Evolutionary conservation across 2,797 vertebrate genomes (phyloP).

Genomic region (Emys orbicularis): DNA sequence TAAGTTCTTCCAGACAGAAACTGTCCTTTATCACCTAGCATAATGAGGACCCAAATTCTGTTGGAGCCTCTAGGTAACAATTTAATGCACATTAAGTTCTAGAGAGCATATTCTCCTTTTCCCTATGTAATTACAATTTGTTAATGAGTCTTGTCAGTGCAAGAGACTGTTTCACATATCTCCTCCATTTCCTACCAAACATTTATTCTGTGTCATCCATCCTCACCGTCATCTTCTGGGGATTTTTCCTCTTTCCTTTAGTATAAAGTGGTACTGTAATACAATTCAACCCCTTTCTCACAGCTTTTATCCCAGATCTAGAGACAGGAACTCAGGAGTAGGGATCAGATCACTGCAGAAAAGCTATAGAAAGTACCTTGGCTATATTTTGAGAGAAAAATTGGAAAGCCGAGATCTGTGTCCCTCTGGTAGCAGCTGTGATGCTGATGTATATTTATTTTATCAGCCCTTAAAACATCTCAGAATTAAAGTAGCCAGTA

Average conservation of each 20-base stretch:
- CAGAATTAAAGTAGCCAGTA: neutral
- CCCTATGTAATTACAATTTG: neutral
- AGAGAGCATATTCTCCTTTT: neutral
- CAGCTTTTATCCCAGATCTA: neutral
- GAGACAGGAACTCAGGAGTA: neutral
- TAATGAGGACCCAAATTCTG: neutral
- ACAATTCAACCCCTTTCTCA: neutral
- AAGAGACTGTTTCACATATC: neutral
- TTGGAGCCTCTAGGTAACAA: neutral
- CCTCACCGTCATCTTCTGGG: neutral
- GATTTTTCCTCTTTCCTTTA: constrained; percentile 10
- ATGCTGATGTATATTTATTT: neutral
- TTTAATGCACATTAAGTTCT: neutral
- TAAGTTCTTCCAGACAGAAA: neutral
- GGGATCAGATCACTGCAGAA: neutral
- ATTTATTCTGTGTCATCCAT: neutral
- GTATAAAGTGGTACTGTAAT: neutral
- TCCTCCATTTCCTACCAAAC: neutral
- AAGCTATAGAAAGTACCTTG: neutral
- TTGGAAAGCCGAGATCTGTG: neutral
- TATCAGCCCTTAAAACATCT: neutral
- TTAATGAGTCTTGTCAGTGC: neutral
- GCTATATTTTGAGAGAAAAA: neutral
- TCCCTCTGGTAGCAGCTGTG: neutral
- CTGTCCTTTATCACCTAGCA: neutral